These are phyloP conservation scores for Cephalopholis sonnerati DNA, from an alignment of 2,113 vertebrate genomes.

Conservation along the genomic window DNA sequence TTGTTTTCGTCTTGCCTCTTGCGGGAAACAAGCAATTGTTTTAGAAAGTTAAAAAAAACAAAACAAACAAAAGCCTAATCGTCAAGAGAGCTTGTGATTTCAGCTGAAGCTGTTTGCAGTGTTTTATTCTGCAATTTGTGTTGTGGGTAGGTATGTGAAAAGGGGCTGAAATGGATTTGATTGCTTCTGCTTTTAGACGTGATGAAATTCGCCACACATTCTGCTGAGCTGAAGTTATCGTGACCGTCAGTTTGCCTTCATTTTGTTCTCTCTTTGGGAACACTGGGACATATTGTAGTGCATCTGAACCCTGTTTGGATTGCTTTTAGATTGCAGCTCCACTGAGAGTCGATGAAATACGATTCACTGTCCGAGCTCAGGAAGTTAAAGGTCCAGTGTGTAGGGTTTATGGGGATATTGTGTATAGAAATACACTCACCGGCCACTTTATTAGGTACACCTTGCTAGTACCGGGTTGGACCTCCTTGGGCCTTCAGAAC, in stretches of 20 bases:
- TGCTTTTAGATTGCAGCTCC: constrained; percentile 29
- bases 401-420: no score
- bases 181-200: constrained; percentile 51
- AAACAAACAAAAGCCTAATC: constrained; percentile 10
- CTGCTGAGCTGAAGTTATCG: constrained; percentile 39
- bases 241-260: constrained; percentile 36
- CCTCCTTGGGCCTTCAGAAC: no score
- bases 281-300: constrained; percentile 16
- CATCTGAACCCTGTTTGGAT: constrained; percentile 40
- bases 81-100: constrained; percentile 48
- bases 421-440: no score
- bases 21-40: constrained; percentile 52
- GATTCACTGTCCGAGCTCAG: not conserved
- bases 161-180: constrained; percentile 65
- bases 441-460: no score
- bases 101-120: constrained; percentile 11
- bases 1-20: constrained; percentile 41
- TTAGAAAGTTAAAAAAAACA: constrained; percentile 2
- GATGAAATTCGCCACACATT: constrained; percentile 55
- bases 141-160: constrained; percentile 50
- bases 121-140: constrained; percentile 66
- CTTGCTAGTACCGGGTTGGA: no score
- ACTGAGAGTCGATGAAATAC: constrained; percentile 25
- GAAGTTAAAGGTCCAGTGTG: no score
- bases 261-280: constrained; percentile 37